A percentile compares a stretch with the other conserved stretches of the same genome.
Conservation (phyloP, 2,797 vertebrate genomes). For the Clarias pachynema region DNA sequence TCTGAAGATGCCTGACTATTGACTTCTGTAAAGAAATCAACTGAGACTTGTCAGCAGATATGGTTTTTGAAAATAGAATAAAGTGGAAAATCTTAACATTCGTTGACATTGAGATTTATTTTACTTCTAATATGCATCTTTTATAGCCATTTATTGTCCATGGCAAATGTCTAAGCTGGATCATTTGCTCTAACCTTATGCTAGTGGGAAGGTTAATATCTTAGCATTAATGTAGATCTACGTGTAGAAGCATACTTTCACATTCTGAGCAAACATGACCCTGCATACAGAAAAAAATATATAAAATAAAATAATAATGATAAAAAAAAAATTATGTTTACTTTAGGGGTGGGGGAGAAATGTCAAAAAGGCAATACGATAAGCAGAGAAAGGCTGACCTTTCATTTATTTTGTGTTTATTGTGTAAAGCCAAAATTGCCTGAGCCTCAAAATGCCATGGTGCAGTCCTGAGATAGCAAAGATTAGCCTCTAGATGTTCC, state of each 20-base stretch:
- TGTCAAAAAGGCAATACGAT: constrained; percentile 58
- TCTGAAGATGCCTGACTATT: not conserved
- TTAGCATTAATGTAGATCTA: not conserved
- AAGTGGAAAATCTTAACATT: not conserved
- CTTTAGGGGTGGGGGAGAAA: constrained; percentile 46
- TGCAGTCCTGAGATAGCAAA: constrained; percentile 49
- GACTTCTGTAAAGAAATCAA: not conserved
- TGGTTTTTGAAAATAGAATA: not conserved
- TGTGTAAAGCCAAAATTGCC: constrained; percentile 54
- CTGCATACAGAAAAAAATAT: constrained; percentile 35
- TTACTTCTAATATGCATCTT: not conserved
- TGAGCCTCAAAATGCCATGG: constrained; percentile 56
- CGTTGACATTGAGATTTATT: not conserved
- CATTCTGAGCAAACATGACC: constrained; percentile 25
- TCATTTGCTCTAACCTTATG: not conserved
- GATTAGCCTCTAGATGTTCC: constrained; percentile 45
- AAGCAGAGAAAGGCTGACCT: constrained; percentile 58
- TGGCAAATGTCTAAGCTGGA: not conserved
- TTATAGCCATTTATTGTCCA: not conserved
- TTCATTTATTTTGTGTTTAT: constrained; percentile 59
- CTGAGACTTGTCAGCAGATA: not conserved
- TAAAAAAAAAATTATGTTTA: constrained; percentile 30
- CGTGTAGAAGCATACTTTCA: not conserved
- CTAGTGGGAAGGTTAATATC: constrained; percentile 21
- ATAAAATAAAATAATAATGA: not conserved